phyloP scores from a whole-genome alignment of 2,797 vertebrate genomes.

The Pyrocephalus nanus region DNA sequence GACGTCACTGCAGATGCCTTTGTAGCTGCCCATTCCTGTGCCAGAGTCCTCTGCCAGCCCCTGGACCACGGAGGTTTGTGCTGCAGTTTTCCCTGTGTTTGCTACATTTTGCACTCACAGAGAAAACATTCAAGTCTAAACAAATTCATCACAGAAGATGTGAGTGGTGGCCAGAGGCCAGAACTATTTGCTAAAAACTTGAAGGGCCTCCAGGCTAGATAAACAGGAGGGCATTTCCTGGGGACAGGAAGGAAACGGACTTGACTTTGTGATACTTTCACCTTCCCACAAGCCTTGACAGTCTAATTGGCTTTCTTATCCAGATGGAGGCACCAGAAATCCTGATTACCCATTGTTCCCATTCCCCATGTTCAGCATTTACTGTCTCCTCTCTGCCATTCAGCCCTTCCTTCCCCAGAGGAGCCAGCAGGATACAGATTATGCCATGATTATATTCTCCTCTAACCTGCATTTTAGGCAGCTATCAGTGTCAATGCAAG shows the following conservation, averaged over 20 bases:
- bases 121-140: not conserved
- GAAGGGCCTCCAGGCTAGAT: not conserved
- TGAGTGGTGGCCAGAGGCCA: not conserved
- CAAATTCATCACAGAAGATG: not conserved
- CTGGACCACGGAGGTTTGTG: not conserved
- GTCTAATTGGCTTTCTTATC: not conserved
- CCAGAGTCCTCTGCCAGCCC: not conserved
- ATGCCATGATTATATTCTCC: not conserved
- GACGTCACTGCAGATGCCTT: not conserved
- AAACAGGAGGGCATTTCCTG: constrained; percentile 18
- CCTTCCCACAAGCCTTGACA: constrained; percentile 7
- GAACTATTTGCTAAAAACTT: not conserved
- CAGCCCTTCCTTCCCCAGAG: not conserved
- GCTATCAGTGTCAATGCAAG: not conserved
- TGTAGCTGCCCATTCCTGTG: not conserved
- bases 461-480: not conserved
- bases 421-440: constrained; percentile 27
- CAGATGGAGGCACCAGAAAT: not conserved
- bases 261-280: not conserved
- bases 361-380: not conserved
- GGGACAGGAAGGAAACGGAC: not conserved
- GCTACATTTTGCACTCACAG: not conserved
- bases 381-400: not conserved
- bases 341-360: constrained; percentile 54
- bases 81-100: not conserved